Evolutionary conservation across 2,888 invertebrate species (phyloP).

Genomic region (Chrysolina oricalcia): DNA sequence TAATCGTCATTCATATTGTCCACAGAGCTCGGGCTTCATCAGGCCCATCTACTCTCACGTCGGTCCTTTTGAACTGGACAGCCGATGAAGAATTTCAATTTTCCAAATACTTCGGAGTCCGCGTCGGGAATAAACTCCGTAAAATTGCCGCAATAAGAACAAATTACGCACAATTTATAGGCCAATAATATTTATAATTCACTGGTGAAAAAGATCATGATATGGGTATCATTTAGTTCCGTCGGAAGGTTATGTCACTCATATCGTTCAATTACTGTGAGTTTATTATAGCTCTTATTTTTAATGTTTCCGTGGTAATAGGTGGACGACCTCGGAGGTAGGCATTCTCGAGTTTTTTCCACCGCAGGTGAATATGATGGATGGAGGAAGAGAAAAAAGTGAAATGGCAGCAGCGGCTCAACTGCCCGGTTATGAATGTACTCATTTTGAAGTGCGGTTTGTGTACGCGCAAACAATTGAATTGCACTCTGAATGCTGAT

Average conservation of each 20-base stretch:
- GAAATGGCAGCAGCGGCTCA: background rate
- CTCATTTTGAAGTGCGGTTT: background rate
- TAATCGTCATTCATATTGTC: background rate
- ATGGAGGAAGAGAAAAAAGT: slow-evolving; percentile 6
- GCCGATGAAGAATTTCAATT: slow-evolving; percentile 66
- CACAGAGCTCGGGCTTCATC: background rate
- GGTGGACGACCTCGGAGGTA: slow-evolving; percentile 23
- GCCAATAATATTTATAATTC: slow-evolving; percentile 69
- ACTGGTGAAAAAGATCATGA: slow-evolving; percentile 49
- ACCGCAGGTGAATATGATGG: slow-evolving; percentile 16
- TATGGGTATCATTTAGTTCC: slow-evolving; percentile 47
- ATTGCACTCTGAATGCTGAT: too few relatives aligned
- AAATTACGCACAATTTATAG: slow-evolving; percentile 69
- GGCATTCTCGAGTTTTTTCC: slow-evolving; percentile 19
- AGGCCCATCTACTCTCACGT: slow-evolving; percentile 26
- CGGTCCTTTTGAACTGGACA: slow-evolving; percentile 65
- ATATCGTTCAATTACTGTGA: slow-evolving; percentile 57
- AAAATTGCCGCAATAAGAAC: slow-evolving; percentile 68
- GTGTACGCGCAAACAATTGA: background rate
- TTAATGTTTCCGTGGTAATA: slow-evolving; percentile 52
- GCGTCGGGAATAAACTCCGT: slow-evolving; percentile 63
- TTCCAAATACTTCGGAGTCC: slow-evolving; percentile 66
- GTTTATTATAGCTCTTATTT: slow-evolving; percentile 55
- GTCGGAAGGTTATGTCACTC: slow-evolving; percentile 51
- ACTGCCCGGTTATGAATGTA: background rate